These are phyloP conservation scores for Mayetiola destructor DNA, from an alignment of 2,888 invertebrate genomes.

Conservation along the genomic window DNA sequence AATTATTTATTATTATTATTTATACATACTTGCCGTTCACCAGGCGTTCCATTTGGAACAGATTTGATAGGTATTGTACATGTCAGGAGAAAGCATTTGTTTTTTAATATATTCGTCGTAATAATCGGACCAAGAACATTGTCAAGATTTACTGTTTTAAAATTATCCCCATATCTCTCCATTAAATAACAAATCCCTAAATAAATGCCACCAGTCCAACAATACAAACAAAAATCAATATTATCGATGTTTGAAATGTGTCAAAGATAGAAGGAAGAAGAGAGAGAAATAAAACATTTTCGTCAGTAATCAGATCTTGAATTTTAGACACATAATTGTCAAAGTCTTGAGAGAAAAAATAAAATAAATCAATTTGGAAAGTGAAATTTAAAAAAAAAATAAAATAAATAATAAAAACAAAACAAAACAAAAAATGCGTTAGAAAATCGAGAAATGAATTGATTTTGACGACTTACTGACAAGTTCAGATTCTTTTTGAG, in stretches of 20 bases:
- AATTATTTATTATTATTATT: background rate
- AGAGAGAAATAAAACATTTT: background rate
- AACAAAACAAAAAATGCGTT: constrained; percentile 7
- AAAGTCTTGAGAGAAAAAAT: background rate
- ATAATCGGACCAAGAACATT: constrained; percentile 40
- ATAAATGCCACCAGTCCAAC: constrained; percentile 2
- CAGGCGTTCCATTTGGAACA: constrained; percentile 15
- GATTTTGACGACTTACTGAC: constrained; percentile 29
- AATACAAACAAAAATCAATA: background rate
- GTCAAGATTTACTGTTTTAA: constrained; percentile 17
- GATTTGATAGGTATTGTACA: constrained; percentile 36
- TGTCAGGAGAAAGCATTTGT: constrained; percentile 43
- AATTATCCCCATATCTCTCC: constrained; percentile 20
- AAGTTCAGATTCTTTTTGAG: constrained; percentile 39
- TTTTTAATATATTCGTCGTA: constrained; percentile 38
- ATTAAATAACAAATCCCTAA: constrained; percentile 21
- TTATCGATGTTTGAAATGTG: background rate
- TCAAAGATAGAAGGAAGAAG: background rate
- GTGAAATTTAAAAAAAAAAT: constrained; percentile 11
- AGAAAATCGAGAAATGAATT: background rate
- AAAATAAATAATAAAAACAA: constrained; percentile 8
- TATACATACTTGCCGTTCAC: constrained; percentile 16
- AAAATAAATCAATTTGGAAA: background rate
- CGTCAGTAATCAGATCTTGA: background rate
- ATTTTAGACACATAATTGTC: background rate